Evolutionary conservation across 2,888 invertebrate genomes (phyloP).

Genomic region (Lasius fuliginosus): DNA sequence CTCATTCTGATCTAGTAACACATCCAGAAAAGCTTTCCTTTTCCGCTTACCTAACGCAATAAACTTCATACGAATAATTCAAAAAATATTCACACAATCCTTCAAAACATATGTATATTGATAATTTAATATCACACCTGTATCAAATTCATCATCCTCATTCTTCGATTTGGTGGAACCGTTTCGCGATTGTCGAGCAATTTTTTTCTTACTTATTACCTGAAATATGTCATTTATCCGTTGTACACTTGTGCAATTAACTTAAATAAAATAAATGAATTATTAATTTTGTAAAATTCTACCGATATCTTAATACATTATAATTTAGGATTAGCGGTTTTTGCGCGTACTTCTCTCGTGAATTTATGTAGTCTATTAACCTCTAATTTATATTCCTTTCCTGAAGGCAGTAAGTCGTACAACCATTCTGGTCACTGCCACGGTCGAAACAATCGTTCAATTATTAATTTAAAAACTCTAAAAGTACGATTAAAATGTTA

Average conservation of each 20-base stretch:
- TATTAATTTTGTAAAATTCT: neutral
- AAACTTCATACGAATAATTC: neutral
- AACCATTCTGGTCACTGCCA: constrained; percentile 74
- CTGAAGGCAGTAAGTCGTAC: constrained; percentile 68
- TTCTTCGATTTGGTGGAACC: neutral
- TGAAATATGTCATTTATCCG: constrained; percentile 23
- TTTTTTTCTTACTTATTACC: constrained; percentile 74
- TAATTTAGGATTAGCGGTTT: constrained; percentile 12
- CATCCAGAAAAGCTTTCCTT: constrained; percentile 90
- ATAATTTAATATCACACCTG: constrained; percentile 54
- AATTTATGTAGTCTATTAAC: constrained; percentile 70
- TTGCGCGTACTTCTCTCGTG: constrained; percentile 65
- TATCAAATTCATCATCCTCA: constrained; percentile 17
- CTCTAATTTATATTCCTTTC: constrained; percentile 67
- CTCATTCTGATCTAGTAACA: constrained; percentile 88
- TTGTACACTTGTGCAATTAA: neutral
- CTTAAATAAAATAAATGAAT: neutral
- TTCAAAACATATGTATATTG: neutral
- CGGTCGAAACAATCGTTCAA: constrained; percentile 68
- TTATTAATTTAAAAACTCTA: constrained; percentile 61
- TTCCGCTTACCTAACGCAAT: constrained; percentile 84
- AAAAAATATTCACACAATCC: neutral
- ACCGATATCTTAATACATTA: neutral
- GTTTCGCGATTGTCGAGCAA: constrained; percentile 59
- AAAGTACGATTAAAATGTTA: constrained; percentile 2